Evolutionary conservation across 2,113 vertebrate genomes (phyloP).

Genomic region (Melanostigma gelatinosum): DNA sequence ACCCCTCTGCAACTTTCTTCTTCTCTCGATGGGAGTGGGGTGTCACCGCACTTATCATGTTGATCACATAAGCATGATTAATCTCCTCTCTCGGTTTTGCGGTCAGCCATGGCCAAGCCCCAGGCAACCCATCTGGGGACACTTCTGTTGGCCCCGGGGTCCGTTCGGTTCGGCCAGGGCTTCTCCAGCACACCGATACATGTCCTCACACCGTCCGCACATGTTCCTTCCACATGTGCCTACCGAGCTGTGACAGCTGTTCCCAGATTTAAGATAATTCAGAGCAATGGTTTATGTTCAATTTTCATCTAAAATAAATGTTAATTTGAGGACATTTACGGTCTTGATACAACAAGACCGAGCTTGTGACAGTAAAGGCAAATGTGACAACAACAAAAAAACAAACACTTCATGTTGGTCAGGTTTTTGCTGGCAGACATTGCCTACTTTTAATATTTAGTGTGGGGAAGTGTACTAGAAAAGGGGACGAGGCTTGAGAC

Average conservation of each 20-base stretch:
- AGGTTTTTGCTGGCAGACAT: background rate
- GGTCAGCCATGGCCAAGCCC: conserved; percentile 62
- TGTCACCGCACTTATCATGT: conserved; percentile 55
- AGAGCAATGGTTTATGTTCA: background rate
- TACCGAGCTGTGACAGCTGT: background rate
- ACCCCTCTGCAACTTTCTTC: background rate
- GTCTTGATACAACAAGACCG: background rate
- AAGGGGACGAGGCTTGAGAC: background rate
- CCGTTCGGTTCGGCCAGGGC: conserved; percentile 50
- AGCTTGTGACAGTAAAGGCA: background rate
- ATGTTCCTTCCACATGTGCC: conserved; percentile 27
- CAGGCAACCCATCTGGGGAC: conserved; percentile 78
- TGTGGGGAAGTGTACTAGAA: background rate
- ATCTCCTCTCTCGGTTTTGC: conserved; percentile 61
- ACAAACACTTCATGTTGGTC: background rate
- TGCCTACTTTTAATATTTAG: background rate
- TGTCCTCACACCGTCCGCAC: conserved; percentile 37
- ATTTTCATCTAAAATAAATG: background rate
- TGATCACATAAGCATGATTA: conserved; percentile 73
- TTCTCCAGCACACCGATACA: conserved; percentile 39
- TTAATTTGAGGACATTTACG: background rate
- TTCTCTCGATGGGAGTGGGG: background rate
- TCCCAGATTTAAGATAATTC: background rate
- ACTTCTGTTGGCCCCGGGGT: conserved; percentile 69
- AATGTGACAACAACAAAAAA: background rate